phyloP scores from a whole-genome alignment of 1,140 invertebrate species.

The Sinella curviseta region DNA sequence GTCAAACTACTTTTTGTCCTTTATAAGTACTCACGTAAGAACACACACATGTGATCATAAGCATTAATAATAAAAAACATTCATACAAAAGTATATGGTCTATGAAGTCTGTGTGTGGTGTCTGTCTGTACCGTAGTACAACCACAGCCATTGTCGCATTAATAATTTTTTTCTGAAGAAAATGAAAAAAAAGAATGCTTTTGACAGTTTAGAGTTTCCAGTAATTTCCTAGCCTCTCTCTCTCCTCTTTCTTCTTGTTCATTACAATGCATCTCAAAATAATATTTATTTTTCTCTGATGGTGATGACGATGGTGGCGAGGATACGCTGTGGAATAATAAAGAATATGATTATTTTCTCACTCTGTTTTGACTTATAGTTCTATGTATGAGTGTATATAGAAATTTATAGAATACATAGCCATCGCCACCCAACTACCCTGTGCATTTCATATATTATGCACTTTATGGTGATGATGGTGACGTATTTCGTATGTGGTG shows the following conservation, averaged over 20 bases:
- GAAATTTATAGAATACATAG: too few species aligned
- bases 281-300: not conserved
- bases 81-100: not conserved
- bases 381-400: too few species aligned
- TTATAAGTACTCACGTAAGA: too few species aligned
- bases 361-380: too few species aligned
- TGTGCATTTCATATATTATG: not conserved
- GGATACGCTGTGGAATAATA: too few species aligned
- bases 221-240: constrained; percentile 17
- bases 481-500: too few species aligned
- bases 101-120: not conserved
- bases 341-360: too few species aligned
- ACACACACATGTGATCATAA: too few species aligned
- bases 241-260: not conserved
- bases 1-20: too few species aligned
- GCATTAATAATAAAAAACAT: not conserved
- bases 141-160: not conserved
- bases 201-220: constrained; percentile 14
- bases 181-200: not conserved
- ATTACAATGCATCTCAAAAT: too few species aligned
- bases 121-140: not conserved
- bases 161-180: not conserved
- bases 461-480: not conserved
- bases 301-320: not conserved
- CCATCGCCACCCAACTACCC: too few species aligned